Evolutionary conservation across 37 sponge, comb jelly and placozoan genomes (phyloP).

Genomic region (Haliclona indistincta): DNA sequence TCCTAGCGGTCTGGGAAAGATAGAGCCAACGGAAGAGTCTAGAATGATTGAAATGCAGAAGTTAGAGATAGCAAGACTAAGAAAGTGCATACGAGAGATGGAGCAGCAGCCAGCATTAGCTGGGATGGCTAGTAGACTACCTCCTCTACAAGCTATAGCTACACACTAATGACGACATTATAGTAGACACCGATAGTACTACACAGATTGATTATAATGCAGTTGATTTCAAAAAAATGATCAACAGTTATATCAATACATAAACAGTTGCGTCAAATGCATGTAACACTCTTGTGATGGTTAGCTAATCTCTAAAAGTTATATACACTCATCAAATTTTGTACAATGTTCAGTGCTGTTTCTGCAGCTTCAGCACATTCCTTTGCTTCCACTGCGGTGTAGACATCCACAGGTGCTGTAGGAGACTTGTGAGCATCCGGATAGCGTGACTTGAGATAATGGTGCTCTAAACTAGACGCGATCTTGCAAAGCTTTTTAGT

Average conservation of each 20-base stretch:
- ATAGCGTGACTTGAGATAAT: neutral
- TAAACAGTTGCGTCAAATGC: no score
- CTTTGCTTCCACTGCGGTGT: neutral
- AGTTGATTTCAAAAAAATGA: no score
- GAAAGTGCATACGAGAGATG: constrained; percentile 66
- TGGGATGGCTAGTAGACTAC: constrained; percentile 28
- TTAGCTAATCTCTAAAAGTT: no score
- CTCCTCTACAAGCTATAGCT: constrained; percentile 57
- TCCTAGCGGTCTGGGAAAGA: constrained; percentile 42
- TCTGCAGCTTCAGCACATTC: neutral
- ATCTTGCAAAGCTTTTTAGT: neutral
- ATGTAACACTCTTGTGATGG: no score
- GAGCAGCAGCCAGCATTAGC: constrained; percentile 32
- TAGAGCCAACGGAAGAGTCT: constrained; percentile 64
- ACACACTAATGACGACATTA: no score
- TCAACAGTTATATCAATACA: no score
- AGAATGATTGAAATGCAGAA: constrained; percentile 93
- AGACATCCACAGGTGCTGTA: constrained; percentile 3
- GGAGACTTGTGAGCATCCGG: neutral
- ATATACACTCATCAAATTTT: no score
- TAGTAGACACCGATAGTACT: no score
- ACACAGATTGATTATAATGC: no score
- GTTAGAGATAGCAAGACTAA: constrained; percentile 80
- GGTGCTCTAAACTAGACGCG: neutral
- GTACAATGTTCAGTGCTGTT: no score